A percentile compares a stretch with the other conserved stretches of the same genome.
Conservation (phyloP, 2,113 vertebrate species). For the Micronycteris hirsuta region DNA sequence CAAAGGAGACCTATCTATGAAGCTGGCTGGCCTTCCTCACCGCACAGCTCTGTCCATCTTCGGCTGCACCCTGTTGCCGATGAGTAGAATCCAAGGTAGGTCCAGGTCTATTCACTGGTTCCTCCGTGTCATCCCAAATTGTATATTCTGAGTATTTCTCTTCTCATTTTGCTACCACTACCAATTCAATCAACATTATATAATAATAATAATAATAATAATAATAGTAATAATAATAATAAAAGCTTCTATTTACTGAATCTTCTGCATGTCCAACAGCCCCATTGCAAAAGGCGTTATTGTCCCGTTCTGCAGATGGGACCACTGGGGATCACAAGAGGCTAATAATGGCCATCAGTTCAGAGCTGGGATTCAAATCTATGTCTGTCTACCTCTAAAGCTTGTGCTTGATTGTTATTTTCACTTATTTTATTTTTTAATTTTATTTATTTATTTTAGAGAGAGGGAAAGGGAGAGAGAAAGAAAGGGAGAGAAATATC, state of each 20-base stretch:
- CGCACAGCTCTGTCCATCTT: background rate
- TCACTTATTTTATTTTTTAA: background rate
- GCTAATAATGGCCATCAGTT: background rate
- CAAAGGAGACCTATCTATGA: background rate
- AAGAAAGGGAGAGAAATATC: no score
- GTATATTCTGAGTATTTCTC: background rate
- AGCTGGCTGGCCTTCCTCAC: background rate
- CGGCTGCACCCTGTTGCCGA: background rate
- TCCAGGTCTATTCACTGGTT: background rate
- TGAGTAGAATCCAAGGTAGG: background rate
- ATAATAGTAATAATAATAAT: background rate
- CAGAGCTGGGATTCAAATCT: background rate
- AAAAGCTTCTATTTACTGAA: background rate
- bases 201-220: background rate
- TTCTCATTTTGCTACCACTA: background rate
- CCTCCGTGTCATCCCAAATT: background rate
- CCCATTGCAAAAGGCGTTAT: background rate
- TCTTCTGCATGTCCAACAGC: background rate
- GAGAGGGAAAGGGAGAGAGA: no score
- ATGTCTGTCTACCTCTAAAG: background rate
- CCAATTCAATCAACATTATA: background rate
- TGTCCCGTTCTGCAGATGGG: background rate
- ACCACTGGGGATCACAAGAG: background rate
- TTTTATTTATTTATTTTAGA: no score
- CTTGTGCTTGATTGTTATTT: background rate